Evolutionary conservation across 2,797 vertebrate species (phyloP).

Genomic region (Heterohyrax brucei): DNA sequence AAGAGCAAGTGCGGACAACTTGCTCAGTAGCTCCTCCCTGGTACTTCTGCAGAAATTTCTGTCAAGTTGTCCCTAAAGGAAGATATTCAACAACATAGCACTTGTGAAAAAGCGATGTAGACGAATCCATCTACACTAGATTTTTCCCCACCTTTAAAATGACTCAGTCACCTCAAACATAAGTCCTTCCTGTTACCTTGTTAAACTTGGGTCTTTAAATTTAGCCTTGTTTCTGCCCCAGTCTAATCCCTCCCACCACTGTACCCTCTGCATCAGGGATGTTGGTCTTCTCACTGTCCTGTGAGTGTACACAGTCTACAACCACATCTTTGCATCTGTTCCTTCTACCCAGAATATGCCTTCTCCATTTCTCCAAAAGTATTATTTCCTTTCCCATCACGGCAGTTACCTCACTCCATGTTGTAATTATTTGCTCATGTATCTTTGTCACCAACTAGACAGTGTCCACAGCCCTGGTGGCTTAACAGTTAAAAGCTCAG

Average conservation of each 20-base stretch:
- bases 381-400: not conserved
- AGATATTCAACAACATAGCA: not conserved
- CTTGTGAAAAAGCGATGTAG: not conserved
- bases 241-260: not conserved
- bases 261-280: not conserved
- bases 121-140: not conserved
- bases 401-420: not conserved
- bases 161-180: not conserved
- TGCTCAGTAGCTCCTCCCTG: too few relatives aligned
- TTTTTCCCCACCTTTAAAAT: not conserved
- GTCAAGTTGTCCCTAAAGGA: not conserved
- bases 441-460: not conserved
- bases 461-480: too few relatives aligned
- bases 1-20: not conserved
- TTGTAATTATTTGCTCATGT: not conserved
- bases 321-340: not conserved
- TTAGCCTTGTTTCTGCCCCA: not conserved
- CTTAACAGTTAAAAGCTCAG: too few relatives aligned
- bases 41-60: not conserved
- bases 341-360: not conserved
- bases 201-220: not conserved
- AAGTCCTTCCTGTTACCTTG: not conserved
- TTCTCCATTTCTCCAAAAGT: not conserved
- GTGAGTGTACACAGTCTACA: fast-evolving
- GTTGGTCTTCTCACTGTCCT: not conserved